phyloP scores from a whole-genome alignment of 1,140 invertebrate species.

The Caenorhabditis tropicalis region DNA sequence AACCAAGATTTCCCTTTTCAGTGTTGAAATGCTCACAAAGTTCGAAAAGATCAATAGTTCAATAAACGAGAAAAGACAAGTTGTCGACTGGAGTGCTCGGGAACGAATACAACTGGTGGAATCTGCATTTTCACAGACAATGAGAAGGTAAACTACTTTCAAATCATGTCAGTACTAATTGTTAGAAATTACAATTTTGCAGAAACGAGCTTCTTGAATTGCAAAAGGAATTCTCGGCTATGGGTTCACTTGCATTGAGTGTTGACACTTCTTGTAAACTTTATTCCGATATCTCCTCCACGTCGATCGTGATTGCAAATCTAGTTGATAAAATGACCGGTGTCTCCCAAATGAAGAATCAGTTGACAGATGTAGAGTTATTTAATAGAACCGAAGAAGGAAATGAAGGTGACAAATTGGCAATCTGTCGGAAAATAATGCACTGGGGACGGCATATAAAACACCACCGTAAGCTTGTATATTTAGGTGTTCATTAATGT shows the following conservation, averaged over 20 bases:
- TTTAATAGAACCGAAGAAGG: constrained; percentile 13
- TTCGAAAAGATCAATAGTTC: neutral
- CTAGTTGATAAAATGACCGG: constrained; percentile 26
- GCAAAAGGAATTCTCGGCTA: neutral
- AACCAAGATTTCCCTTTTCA: neutral
- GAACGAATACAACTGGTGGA: constrained; percentile 19
- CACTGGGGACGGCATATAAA: constrained; percentile 28
- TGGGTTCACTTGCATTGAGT: constrained; percentile 6
- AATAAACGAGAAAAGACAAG: constrained; percentile 4
- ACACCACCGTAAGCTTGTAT: neutral
- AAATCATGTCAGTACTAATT: neutral
- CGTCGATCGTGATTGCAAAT: neutral
- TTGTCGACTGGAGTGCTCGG: constrained; percentile 30
- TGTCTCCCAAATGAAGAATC: neutral
- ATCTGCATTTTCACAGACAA: neutral
- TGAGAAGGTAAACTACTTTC: neutral
- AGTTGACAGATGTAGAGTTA: neutral
- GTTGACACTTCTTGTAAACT: constrained; percentile 6
- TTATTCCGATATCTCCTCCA: constrained; percentile 24
- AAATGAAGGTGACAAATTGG: constrained; percentile 8
- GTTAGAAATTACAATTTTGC: neutral
- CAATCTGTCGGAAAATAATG: constrained; percentile 27
- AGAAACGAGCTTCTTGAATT: constrained; percentile 2
- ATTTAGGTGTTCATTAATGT: neutral
- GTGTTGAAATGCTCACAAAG: constrained; percentile 9